These are phyloP conservation scores for Scophthalmus maximus DNA, from an alignment of 2,113 vertebrate genomes.

Conservation along the genomic window DNA sequence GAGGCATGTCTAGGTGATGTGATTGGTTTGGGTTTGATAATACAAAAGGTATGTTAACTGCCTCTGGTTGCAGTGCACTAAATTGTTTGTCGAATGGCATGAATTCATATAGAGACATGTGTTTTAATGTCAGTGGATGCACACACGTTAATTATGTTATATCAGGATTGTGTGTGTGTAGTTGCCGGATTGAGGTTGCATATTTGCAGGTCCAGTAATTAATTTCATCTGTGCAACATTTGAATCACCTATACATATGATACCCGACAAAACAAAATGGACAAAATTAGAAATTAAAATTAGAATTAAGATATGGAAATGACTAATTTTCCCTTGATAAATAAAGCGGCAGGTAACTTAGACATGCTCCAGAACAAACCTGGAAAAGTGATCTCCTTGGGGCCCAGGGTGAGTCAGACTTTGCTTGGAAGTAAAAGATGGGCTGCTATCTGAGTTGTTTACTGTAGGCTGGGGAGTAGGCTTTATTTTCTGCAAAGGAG, in stretches of 20 bases:
- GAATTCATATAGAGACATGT: neutral
- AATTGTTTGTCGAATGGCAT: neutral
- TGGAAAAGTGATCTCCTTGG: conserved; percentile 70
- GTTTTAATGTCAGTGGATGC: neutral
- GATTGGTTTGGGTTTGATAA: conserved; percentile 24
- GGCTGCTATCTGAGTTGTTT: conserved; percentile 74
- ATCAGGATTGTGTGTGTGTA: neutral
- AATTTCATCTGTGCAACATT: neutral
- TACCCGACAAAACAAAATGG: neutral
- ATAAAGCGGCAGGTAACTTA: conserved; percentile 60
- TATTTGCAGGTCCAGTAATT: conserved; percentile 6
- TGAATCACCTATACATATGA: neutral
- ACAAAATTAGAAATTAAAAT: conserved; percentile 10
- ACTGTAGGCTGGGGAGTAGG: conserved; percentile 76
- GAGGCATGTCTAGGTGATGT: conserved; percentile 5
- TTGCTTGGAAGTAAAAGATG: conserved; percentile 57
- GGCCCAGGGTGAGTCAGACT: conserved; percentile 62
- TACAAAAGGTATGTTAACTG: conserved; percentile 1
- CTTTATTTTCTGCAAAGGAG: conserved; percentile 79
- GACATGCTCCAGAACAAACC: conserved; percentile 63
- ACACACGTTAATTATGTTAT: neutral
- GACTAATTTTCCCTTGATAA: conserved; percentile 11
- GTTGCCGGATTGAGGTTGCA: neutral
- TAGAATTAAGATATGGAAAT: conserved; percentile 9
- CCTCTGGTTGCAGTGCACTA: neutral